Percentiles rank a stretch among this genome's conserved stretches.
These are phyloP conservation scores for Sitta europaea DNA, from an alignment of 2,113 vertebrate species.

Conservation along the genomic window DNA sequence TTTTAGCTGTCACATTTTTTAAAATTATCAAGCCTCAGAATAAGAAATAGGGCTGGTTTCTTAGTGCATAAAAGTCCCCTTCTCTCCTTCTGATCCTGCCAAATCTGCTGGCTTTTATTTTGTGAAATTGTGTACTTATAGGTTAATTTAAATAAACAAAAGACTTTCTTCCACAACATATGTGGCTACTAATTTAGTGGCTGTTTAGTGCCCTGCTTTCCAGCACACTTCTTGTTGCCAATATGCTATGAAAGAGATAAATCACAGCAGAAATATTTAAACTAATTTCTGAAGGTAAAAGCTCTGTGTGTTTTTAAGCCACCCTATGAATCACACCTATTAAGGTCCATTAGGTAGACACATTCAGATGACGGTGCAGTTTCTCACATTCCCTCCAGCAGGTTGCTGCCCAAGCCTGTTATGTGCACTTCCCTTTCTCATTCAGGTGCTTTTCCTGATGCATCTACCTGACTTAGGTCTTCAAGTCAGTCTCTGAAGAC, in stretches of 20 bases:
- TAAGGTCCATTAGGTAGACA: neutral
- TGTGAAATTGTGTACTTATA: constrained; percentile 12
- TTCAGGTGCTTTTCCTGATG: neutral
- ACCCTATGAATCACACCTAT: neutral
- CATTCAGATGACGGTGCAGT: neutral
- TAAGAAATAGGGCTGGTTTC: constrained; percentile 22
- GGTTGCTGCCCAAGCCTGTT: neutral
- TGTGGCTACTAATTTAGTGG: neutral
- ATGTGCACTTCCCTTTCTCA: neutral
- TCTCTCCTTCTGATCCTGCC: neutral
- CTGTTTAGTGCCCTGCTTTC: neutral
- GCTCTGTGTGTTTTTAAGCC: neutral
- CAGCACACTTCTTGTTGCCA: neutral
- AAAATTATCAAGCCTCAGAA: constrained; percentile 46
- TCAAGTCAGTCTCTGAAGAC: neutral
- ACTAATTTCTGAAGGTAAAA: neutral
- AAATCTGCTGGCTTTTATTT: constrained; percentile 37
- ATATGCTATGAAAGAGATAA: neutral
- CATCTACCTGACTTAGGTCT: neutral
- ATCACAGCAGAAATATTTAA: neutral
- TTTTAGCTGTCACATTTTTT: constrained; percentile 68
- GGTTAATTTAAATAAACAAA: constrained; percentile 30
- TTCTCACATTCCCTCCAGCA: neutral
- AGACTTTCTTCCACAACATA: neutral
- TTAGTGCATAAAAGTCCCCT: constrained; percentile 9